These are phyloP conservation scores for Hyperopisus bebe DNA, from an alignment of 2,113 vertebrate genomes.

Conservation along the genomic window DNA sequence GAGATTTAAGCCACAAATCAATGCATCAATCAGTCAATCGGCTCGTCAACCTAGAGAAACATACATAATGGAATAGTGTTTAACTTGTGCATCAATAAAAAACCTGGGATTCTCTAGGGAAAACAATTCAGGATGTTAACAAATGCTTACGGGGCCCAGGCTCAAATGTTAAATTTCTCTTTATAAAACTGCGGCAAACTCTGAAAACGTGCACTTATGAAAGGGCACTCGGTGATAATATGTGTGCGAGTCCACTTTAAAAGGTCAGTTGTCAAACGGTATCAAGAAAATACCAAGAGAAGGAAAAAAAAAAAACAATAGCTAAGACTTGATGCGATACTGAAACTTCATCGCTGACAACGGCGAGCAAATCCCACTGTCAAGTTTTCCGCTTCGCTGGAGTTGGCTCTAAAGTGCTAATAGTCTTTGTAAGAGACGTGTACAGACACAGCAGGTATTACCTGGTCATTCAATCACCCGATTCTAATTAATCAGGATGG, in stretches of 20 bases:
- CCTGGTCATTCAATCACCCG: background rate
- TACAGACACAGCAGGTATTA: background rate
- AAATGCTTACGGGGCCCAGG: background rate
- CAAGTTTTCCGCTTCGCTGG: background rate
- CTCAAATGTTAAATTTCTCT: constrained; percentile 4
- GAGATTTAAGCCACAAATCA: background rate
- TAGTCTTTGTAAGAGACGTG: background rate
- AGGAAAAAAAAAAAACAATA: constrained; percentile 45
- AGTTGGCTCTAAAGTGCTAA: background rate
- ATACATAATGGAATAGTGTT: constrained; percentile 1
- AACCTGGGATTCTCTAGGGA: background rate
- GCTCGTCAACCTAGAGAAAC: background rate
- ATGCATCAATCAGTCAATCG: background rate
- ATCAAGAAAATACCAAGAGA: constrained; percentile 62
- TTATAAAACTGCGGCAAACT: background rate
- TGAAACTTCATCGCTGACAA: constrained; percentile 3
- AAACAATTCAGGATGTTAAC: background rate
- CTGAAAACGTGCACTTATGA: background rate
- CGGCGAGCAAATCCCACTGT: background rate
- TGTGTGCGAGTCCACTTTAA: constrained; percentile 42
- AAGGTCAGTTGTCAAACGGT: constrained; percentile 64
- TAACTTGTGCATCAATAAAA: background rate
- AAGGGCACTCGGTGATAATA: background rate
- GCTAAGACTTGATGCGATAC: background rate
- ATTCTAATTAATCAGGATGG: background rate